Evolutionary conservation across 2,888 invertebrate genomes (phyloP).

Genomic region (Machimus atricapillus): DNA sequence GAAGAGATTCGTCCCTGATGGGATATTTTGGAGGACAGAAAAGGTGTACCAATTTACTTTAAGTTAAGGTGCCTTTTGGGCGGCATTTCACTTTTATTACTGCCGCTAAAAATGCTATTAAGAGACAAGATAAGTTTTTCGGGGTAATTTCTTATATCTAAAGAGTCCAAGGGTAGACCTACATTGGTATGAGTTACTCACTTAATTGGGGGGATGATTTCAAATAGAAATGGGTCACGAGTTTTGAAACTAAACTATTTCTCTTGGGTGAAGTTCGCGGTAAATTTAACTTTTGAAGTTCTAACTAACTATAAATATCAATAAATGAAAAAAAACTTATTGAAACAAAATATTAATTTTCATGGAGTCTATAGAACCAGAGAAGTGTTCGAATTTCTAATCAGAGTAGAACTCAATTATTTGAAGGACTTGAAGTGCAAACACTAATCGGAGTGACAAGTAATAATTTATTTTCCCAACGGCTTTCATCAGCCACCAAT

Average conservation of each 20-base stretch:
- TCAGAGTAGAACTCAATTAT: not conserved
- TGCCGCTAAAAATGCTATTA: slow-evolving; percentile 12
- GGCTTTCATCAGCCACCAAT: not conserved
- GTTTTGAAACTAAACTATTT: not conserved
- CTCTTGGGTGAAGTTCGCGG: not conserved
- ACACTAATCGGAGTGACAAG: not conserved
- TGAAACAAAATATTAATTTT: not conserved
- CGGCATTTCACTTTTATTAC: slow-evolving; percentile 20
- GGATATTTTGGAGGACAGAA: not conserved
- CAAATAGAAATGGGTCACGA: not conserved
- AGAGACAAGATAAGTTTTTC: not conserved
- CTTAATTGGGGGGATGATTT: not conserved
- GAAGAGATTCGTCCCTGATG: not conserved
- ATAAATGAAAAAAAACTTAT: too few relatives aligned
- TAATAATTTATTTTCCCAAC: not conserved
- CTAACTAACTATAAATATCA: not conserved
- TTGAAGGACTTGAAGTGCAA: not conserved
- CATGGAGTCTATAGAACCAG: not conserved
- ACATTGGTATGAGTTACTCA: not conserved
- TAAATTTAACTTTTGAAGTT: not conserved
- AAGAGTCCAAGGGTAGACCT: not conserved
- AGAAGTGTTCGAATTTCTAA: not conserved
- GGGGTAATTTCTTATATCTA: slow-evolving; percentile 15
- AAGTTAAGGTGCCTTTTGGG: not conserved
- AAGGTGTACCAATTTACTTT: not conserved